Base-by-base conservation (phyloP, 1,140 invertebrate species). In the Parasteatoda tepidariorum region DNA sequence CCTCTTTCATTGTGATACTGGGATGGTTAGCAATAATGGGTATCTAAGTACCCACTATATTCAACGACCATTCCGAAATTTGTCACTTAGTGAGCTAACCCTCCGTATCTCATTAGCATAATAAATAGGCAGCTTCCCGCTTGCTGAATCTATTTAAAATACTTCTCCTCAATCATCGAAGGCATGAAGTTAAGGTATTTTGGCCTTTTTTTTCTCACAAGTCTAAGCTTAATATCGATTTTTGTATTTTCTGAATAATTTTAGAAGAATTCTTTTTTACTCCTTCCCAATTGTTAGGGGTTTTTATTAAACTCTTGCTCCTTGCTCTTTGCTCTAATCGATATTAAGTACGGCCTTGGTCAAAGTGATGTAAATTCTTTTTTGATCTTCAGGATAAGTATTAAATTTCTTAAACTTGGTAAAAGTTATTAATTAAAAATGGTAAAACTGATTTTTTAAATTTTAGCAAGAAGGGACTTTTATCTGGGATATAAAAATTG, bases 41-140 rank as follows among this genome's bases (percentile, higher is more conserved):
- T 79, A 79, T 79, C 76, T 79, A 79, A 79, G 76, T 79, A 61
- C 76, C 76, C 76, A 79, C 76, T 79, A 79, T 79, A 79, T 79
- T 79, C 76, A 79, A 55, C 76, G 76, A 64, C 62, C 76, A 59
- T 67, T 48, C 76, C 48, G 61, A 79, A 79, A 79, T 79, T 79
- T 79, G 76, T 79, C 76, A 79, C 76, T 79, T 79, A 79, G 62
- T 64, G 76, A 57, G 67, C 41, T 79, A 57, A 55, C 48, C 34
- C 55, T 61, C 24, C 31, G 76, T 79, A 79, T 79, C 31, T 41
- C 66, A 79, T 79, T 79, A 68, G 64, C 76, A 79, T 79, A 79
- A 79, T 79, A 79, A 79, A 79, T 79, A 79, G 76, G 76, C 28
- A 68, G 15, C 41, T 26, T 48, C 34, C 31, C 26, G 38, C n/a